Percentiles rank a stretch among this genome's conserved stretches.
phyloP scores from a whole-genome alignment of 2,797 vertebrate species.

The Gymnothorax javanicus region DNA sequence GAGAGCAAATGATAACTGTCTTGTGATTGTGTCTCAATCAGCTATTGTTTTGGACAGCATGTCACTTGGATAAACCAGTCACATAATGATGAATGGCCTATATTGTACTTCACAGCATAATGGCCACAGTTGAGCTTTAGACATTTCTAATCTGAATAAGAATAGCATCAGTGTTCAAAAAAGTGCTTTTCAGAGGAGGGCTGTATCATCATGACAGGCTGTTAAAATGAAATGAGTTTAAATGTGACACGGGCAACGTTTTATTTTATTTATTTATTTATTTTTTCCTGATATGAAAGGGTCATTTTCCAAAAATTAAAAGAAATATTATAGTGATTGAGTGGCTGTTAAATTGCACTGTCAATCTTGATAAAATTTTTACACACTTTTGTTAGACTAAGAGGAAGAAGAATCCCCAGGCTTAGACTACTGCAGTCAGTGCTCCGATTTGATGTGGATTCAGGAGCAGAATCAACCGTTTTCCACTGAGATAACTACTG shows the following conservation, averaged over 20 bases:
- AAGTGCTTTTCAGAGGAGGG: background rate
- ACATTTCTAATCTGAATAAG: conserved; percentile 65
- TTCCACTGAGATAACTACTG: background rate
- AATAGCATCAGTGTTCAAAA: conserved; percentile 63
- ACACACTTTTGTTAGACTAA: background rate
- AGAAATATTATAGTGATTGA: background rate
- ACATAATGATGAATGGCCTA: conserved; percentile 35
- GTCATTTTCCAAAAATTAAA: background rate
- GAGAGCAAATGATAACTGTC: background rate
- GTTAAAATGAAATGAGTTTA: background rate
- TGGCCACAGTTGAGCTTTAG: conserved; percentile 58
- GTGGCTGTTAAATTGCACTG: background rate
- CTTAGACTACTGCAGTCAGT: background rate
- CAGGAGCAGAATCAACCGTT: background rate
- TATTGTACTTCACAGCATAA: conserved; percentile 48
- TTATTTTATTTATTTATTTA: too few species aligned
- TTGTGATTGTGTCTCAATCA: conserved; percentile 51
- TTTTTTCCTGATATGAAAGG: background rate
- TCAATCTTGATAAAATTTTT: background rate
- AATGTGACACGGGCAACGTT: background rate
- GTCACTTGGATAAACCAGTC: conserved; percentile 38
- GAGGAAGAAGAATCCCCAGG: background rate
- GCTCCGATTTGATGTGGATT: background rate
- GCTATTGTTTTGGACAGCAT: conserved; percentile 42
- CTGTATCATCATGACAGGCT: background rate